Evolutionary conservation across 2,113 vertebrate species (phyloP), one percentile per base, ranked within the genome.

Genomic region (Motacilla tschutschensis): DNA sequence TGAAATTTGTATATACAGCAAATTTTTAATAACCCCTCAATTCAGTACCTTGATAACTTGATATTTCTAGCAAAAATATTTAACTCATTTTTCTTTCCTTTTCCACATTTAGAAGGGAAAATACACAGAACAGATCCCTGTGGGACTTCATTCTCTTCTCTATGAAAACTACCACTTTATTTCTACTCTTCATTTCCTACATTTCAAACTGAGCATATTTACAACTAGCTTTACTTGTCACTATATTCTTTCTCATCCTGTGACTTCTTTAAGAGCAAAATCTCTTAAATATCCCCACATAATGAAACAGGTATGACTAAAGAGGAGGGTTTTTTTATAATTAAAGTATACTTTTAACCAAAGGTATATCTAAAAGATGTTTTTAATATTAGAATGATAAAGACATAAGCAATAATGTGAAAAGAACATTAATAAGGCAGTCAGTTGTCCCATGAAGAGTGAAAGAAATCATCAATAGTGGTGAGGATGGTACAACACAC

Each of bases 301-400:
- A 83, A 79, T 10, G 2, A 35, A 64, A 69, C 2, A 8, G 4
- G 28, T 18, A 17, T 40, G 9, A 33, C 48, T 18, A 63, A 54
- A 58, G 21, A 6, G 14, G 7, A 3, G 1, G 1, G 6, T 13
- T 3, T 15, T 24, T 71, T 22, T 17, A 8, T 31, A 31, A 31
- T 31, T 51, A 28, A 67, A 67, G 8, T 41, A 28, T 41, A 29
- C 20, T 72, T 79, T 92, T 18, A 65, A 48, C 12, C 24, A 73
- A 40, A 57, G 7, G 1, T 59, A 9, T 55, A 28, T 9, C 33
- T 83, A 54, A 83, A 77, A 58, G 4, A 18, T 8, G 9, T 14
- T 58, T 33, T 40, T 38, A 60, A 31, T 46, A 55, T 15, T 38
- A 24, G 25, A 65, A 73, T 20, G 6, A 53, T 43, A 25, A 43